Conservation (phyloP, 1,140 invertebrate species). For the Cylas formicarius region DNA sequence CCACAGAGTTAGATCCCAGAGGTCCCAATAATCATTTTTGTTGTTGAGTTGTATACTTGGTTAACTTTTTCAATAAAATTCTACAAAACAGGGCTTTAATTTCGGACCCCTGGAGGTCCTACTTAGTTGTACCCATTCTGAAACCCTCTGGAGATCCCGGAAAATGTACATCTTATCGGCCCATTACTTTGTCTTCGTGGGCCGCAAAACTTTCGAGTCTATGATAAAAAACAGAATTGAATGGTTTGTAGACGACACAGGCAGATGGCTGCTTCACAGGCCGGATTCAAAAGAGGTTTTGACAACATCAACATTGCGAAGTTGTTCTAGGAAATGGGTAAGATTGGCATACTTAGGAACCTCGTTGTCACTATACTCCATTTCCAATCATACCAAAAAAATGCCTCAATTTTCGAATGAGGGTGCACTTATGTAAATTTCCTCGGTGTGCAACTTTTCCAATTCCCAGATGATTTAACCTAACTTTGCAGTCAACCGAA, state of each 20-base stretch:
- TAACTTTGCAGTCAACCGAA: too few relatives aligned
- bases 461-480: too few relatives aligned
- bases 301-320: neutral
- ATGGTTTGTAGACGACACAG: neutral
- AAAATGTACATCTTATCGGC: neutral
- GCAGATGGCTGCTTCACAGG: neutral
- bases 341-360: too few relatives aligned
- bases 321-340: too few relatives aligned
- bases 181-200: neutral
- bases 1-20: neutral
- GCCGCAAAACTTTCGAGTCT: neutral
- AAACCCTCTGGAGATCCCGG: neutral
- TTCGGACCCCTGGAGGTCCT: slow-evolving; percentile 3
- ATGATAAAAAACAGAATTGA: slow-evolving; percentile 8
- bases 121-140: slow-evolving; percentile 3
- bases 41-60: neutral
- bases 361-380: too few relatives aligned
- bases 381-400: too few relatives aligned
- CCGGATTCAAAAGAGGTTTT: slow-evolving; percentile 5
- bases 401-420: too few relatives aligned
- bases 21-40: neutral
- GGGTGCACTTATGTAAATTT: too few relatives aligned
- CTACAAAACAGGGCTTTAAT: slow-evolving; percentile 1
- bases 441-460: too few relatives aligned
- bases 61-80: slow-evolving; percentile 2